Evolutionary conservation across 2,888 invertebrate genomes (phyloP).

Genomic region (Heteromyza rotundicornis): DNA sequence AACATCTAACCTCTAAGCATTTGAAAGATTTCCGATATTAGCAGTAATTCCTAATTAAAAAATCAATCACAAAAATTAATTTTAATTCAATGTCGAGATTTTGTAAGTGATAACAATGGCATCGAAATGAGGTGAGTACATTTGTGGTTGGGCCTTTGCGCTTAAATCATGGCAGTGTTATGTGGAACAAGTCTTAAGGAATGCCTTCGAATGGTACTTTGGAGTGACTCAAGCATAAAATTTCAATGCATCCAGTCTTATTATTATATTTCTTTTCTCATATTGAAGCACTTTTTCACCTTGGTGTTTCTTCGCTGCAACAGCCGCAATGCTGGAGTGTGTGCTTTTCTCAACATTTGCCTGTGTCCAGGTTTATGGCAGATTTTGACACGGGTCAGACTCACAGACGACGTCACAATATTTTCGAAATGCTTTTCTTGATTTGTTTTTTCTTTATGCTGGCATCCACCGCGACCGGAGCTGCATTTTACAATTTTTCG

Average conservation of each 20-base stretch:
- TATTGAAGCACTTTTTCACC: not conserved
- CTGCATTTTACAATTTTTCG: constrained; percentile 29
- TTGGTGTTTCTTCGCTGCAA: constrained; percentile 3
- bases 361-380: constrained; percentile 13
- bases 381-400: constrained; percentile 34
- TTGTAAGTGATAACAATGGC: too few relatives aligned
- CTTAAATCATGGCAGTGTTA: too few relatives aligned
- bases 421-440: constrained; percentile 8
- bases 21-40: too few relatives aligned
- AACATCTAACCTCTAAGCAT: too few relatives aligned
- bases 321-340: not conserved
- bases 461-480: not conserved
- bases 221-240: not conserved
- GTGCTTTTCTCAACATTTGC: constrained; percentile 10
- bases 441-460: constrained; percentile 2
- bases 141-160: too few relatives aligned
- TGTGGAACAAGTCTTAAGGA: too few relatives aligned
- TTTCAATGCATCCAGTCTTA: not conserved
- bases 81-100: too few relatives aligned
- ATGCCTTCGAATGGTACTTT: too few relatives aligned
- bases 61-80: too few relatives aligned
- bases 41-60: too few relatives aligned
- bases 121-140: too few relatives aligned
- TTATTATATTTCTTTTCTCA: not conserved
- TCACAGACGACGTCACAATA: constrained; percentile 26